Conservation (phyloP, 1,140 invertebrate species). For the Atta cephalotes region DNA sequence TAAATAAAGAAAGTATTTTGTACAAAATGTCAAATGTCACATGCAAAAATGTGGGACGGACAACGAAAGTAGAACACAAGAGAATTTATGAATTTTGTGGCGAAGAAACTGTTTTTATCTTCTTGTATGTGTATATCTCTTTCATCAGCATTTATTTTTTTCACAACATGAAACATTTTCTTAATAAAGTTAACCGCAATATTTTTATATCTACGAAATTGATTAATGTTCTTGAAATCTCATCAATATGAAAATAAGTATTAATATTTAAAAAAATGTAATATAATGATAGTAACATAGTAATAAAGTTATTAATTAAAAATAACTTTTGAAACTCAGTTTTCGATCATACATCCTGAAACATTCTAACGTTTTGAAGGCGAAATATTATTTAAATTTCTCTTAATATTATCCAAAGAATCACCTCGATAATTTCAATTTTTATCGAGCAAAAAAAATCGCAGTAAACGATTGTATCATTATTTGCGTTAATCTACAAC, state of each 20-base stretch:
- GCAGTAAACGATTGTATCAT: not conserved
- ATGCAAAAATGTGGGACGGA: not conserved
- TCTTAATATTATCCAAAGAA: not conserved
- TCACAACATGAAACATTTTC: not conserved
- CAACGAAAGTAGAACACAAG: constrained; percentile 44
- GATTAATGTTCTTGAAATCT: not conserved
- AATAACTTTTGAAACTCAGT: not conserved
- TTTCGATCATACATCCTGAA: not conserved
- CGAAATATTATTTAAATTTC: not conserved
- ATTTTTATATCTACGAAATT: not conserved
- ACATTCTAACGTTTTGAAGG: not conserved
- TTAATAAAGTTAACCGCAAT: not conserved
- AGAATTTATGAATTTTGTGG: constrained; percentile 44
- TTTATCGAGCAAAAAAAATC: constrained; percentile 7
- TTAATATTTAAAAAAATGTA: not conserved
- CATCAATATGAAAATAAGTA: constrained; percentile 10
- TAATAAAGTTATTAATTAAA: constrained; percentile 1
- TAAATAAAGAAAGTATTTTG: not conserved
- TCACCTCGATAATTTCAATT: not conserved
- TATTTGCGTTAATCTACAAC: not conserved
- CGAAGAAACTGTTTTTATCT: not conserved
- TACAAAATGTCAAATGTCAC: constrained; percentile 5
- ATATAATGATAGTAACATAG: no score
- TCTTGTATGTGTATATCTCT: not conserved
- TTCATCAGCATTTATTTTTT: not conserved